Percentiles rank a stretch among this genome's conserved stretches.
Conservation (phyloP, 2,888 invertebrate genomes). For the Aleiodes testaceus region DNA sequence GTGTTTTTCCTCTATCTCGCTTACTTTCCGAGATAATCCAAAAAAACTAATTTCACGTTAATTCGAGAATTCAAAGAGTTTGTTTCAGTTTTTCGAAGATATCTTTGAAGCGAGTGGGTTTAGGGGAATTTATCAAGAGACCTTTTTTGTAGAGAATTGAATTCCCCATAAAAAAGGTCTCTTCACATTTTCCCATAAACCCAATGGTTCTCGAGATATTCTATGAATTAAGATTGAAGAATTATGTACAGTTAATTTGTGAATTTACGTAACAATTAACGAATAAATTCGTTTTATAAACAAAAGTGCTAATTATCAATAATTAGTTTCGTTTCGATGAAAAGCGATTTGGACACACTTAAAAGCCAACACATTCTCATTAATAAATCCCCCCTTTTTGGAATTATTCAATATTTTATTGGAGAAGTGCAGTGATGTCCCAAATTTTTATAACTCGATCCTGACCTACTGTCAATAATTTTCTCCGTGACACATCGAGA, state of each 20-base stretch:
- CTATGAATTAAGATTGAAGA: neutral
- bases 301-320: slow-evolving; percentile 8
- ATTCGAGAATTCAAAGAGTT: too few species aligned
- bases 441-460: slow-evolving; percentile 96
- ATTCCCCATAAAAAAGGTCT: too few species aligned
- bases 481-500: slow-evolving; percentile 90
- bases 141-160: too few species aligned
- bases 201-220: too few species aligned
- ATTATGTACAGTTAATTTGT: slow-evolving; percentile 30
- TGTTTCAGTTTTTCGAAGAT: too few species aligned
- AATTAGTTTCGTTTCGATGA: slow-evolving; percentile 10
- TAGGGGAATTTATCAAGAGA: too few species aligned
- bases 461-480: slow-evolving; percentile 93
- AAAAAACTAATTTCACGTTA: too few species aligned
- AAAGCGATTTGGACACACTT: slow-evolving; percentile 11
- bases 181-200: too few species aligned
- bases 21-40: too few species aligned
- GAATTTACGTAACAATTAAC: slow-evolving; percentile 3
- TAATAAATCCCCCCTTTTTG: slow-evolving; percentile 20
- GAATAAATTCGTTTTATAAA: neutral
- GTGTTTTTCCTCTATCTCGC: too few species aligned
- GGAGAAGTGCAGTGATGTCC: slow-evolving; percentile 83
- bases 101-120: too few species aligned
- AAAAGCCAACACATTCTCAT: slow-evolving; percentile 15
- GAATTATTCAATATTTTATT: slow-evolving; percentile 46